Percentiles rank a stretch among this genome's conserved stretches.
Conservation (phyloP, 1,140 invertebrate genomes). For the Littorina saxatilis region DNA sequence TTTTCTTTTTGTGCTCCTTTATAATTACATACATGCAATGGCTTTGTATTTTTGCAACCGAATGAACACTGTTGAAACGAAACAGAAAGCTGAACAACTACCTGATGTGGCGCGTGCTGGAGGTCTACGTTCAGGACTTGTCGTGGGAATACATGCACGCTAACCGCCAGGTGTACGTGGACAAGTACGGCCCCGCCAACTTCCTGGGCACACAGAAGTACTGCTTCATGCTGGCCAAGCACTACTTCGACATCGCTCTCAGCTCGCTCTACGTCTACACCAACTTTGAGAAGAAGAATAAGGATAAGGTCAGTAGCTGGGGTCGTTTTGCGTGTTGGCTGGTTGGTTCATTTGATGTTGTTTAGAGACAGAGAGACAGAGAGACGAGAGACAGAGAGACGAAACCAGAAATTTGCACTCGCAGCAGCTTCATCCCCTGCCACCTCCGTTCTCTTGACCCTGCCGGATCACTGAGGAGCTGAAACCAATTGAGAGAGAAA, state of each 20-base stretch:
- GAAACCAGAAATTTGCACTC: no score
- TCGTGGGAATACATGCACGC: slow-evolving; percentile 78
- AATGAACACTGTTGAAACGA: no score
- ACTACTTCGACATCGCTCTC: slow-evolving; percentile 78
- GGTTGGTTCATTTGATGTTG: no score
- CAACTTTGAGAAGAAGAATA: slow-evolving; percentile 66
- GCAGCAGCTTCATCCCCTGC: no score
- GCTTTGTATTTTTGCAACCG: no score
- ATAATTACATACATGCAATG: no score
- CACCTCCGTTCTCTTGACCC: no score
- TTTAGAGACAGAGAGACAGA: no score
- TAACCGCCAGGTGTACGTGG: slow-evolving; percentile 77
- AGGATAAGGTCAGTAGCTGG: slow-evolving; percentile 70
- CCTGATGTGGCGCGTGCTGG: slow-evolving; percentile 80
- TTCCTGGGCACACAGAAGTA: slow-evolving; percentile 78
- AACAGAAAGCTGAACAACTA: slow-evolving; percentile 81
- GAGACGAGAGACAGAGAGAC: no score
- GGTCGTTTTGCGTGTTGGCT: background rate
- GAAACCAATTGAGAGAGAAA: no score
- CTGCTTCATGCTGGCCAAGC: slow-evolving; percentile 77
- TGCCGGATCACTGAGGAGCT: no score
- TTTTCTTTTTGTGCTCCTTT: no score
- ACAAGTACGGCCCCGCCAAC: slow-evolving; percentile 76
- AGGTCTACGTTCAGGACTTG: slow-evolving; percentile 79
- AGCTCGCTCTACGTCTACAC: slow-evolving; percentile 77